A percentile compares a stretch with the other conserved stretches of the same genome.
Conservation (phyloP, 2,797 vertebrate genomes). For the Australoheros facetus region DNA sequence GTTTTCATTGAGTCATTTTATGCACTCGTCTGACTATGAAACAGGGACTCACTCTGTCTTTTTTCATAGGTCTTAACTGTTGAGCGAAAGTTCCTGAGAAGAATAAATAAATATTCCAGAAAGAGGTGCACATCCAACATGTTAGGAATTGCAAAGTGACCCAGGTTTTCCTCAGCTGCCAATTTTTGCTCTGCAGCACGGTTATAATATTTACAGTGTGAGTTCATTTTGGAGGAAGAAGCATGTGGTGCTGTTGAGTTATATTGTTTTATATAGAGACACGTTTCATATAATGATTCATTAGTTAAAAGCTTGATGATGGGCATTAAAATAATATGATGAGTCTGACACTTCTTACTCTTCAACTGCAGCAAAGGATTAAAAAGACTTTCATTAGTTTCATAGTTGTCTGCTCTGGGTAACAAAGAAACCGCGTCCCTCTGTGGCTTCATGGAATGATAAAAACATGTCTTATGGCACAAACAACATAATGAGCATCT, state of each 20-base stretch:
- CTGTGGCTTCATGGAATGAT: too few relatives aligned
- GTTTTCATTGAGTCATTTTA: background rate
- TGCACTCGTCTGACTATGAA: background rate
- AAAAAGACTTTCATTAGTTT: too few relatives aligned
- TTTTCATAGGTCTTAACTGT: background rate
- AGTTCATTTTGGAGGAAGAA: background rate
- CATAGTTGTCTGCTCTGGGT: too few relatives aligned
- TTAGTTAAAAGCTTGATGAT: too few relatives aligned
- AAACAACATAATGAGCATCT: background rate
- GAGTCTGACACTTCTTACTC: too few relatives aligned
- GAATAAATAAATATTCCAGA: background rate
- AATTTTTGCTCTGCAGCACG: accelerated
- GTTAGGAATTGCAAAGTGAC: background rate
- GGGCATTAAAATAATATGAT: too few relatives aligned
- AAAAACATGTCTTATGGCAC: background rate
- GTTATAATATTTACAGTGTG: too few relatives aligned
- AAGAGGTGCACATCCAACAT: background rate
- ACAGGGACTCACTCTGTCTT: too few relatives aligned
- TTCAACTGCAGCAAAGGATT: too few relatives aligned
- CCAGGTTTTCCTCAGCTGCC: background rate
- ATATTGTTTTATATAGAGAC: background rate
- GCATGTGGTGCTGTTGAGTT: accelerated
- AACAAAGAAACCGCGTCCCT: too few relatives aligned
- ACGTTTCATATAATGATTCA: background rate
- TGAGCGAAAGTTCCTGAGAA: background rate